Conservation (phyloP, 2,113 vertebrate species). For the Thamnaconus septentrionalis region DNA sequence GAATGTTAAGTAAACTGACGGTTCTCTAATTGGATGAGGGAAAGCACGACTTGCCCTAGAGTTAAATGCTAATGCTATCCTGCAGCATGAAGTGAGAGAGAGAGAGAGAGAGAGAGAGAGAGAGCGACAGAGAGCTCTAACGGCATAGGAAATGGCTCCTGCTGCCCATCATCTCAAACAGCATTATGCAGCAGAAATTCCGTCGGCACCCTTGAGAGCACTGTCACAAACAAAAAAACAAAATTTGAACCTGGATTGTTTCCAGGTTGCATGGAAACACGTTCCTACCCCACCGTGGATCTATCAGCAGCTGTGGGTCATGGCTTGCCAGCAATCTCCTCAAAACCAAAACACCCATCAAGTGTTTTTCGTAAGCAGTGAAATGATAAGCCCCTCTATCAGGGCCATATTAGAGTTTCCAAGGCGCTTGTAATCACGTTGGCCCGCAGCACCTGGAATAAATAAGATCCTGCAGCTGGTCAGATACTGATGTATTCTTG, state of each 20-base stretch:
- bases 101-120: background rate
- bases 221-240: background rate
- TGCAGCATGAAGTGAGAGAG: background rate
- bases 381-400: background rate
- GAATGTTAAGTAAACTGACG: background rate
- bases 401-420: background rate
- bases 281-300: background rate
- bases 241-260: background rate
- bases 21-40: conserved; percentile 12
- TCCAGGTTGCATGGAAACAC: background rate
- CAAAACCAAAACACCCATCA: background rate
- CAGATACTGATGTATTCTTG: background rate
- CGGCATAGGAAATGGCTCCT: background rate
- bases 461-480: background rate
- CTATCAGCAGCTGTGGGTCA: background rate
- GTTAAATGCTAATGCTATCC: conserved; percentile 5
- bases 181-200: background rate
- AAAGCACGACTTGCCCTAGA: background rate
- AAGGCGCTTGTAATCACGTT: background rate
- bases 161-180: conserved; percentile 1
- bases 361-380: background rate
- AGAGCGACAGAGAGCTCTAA: background rate
- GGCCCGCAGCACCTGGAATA: conserved; percentile 6
- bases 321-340: background rate
- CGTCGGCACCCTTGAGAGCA: background rate